phyloP scores from a whole-genome alignment of 1,140 invertebrate species.

The Zaprionus gabonicus region DNA sequence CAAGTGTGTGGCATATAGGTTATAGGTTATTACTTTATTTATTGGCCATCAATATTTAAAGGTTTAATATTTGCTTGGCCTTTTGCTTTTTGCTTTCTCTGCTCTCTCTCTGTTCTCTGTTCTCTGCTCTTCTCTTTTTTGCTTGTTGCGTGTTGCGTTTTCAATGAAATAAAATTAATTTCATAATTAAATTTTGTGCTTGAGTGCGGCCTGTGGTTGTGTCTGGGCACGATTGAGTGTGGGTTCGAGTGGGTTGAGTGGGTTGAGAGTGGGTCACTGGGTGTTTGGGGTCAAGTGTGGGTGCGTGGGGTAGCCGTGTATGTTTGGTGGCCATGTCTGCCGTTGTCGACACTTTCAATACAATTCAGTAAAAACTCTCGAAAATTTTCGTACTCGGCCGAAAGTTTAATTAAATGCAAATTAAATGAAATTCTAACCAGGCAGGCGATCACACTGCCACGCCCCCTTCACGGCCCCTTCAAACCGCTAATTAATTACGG shows the following conservation, averaged over 20 bases:
- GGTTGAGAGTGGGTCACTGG: background rate
- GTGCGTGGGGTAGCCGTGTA: no score
- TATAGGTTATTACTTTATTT: constrained; percentile 60
- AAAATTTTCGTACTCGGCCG: constrained; percentile 23
- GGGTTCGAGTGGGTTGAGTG: background rate
- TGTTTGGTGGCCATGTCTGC: background rate
- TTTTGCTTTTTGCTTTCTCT: constrained; percentile 9
- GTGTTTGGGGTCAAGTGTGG: background rate
- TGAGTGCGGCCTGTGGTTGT: constrained; percentile 1
- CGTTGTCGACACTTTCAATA: constrained; percentile 44
- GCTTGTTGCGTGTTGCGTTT: constrained; percentile 42
- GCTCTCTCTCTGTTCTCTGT: constrained; percentile 9
- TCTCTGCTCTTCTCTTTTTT: constrained; percentile 15
- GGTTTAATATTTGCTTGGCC: constrained; percentile 51
- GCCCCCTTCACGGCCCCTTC: background rate
- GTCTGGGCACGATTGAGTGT: background rate
- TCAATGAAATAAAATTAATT: constrained; percentile 71
- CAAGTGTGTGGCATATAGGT: background rate
- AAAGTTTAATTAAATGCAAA: constrained; percentile 55
- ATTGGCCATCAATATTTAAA: constrained; percentile 72
- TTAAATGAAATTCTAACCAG: constrained; percentile 24
- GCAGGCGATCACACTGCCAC: background rate
- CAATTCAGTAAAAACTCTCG: constrained; percentile 3
- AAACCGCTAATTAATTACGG: constrained; percentile 44
- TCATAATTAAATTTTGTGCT: constrained; percentile 63